Evolutionary conservation across 2,113 vertebrate species (phyloP), one percentile per base, ranked within the genome.

Genomic region (Eublepharis macularius): DNA sequence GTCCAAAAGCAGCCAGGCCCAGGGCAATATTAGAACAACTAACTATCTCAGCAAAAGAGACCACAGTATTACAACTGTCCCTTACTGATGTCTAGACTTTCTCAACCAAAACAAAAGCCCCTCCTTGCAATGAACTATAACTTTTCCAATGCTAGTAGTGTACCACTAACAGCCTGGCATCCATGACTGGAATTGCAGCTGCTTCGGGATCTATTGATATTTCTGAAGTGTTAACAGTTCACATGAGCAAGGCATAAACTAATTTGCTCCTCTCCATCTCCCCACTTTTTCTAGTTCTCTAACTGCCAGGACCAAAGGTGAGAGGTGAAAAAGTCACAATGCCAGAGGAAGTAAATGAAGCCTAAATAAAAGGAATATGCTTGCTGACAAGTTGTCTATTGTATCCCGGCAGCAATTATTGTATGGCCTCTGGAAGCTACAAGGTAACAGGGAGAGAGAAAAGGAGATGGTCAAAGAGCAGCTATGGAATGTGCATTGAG

Each of bases 351-450:
- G 16, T 36, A 34, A 41, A 84, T 24, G 65, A 76, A 65, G 43
- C 34, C 43, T 32, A 76, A 77, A 68, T 69, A 32, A 84, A 76
- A 68, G 4, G 47, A 51, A 19, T 3, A 2, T 51, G 11, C 45
- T 76, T 76, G 82, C 45, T 68, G 75, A 76, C 65, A 68, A 75
- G 47, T 77, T 84, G 45, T 77, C 51, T 41, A 54, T 63, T 41
- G 34, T 21, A 76, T 51, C 82, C 63, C 16, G 21, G 63, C 74
- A 68, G 45, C 63, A 68, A 77, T 84, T 69, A 76, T 51, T 26
- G 24, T 57, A 9, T n/a, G 34, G 39, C 81, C 60, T 17, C 21
- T 47, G 68, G 63, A 76, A 84, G 60, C 16, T 29, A 51, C 34
- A 14, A 51, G 16, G n/a, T n/a, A n/a, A n/a, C n/a, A n/a, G 26